Evolutionary conservation across 2,888 invertebrate species (phyloP), one percentile per base, ranked within the genome.

Genomic region (Pteria penguin): DNA sequence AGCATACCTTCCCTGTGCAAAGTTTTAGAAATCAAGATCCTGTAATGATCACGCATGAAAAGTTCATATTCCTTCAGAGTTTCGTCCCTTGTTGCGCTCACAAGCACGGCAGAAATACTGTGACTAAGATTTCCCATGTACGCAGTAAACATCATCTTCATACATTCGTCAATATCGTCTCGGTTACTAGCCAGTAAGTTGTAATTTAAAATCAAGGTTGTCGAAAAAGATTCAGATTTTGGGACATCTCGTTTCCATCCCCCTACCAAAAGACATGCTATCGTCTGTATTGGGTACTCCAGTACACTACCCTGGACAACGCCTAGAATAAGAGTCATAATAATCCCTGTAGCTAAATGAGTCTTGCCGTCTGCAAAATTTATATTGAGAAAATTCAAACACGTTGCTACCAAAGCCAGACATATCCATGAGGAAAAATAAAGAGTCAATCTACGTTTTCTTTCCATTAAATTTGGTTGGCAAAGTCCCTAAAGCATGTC

Each of bases 101-200:
- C 86, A 11, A 87, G 72, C 3, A 87, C 85, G 18, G 84, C 81
- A 24, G 80, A 75, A 1, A 82, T 67, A 33, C 80, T 83, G 24
- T 76, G 72, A 18, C 72, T 58, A n/a, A 87, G 66, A 70, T 86
- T 87, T 18, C 78, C 82, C 76, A 86, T 84, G 57, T 77, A 87
- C 8, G 84, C 85, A 24, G 80, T 72, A 68, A 79, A 85, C 87
- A 87, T 87, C 31, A 79, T 83, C 26, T 80, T 66, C 24, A 83
- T 55, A 29, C 85, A 83, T 27, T 85, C 84, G 54, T 87, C 85
- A 18, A 86, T 79, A 45, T 86, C 84, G 18, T 83, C 84, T 61
- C 75, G 72, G 55, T 76, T 75, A 2, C 73, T 62, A 1, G 84
- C 84, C 31, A 84, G 62, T 11, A 84, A 63, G 69, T 84, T 84